These are phyloP conservation scores for Eubasilissa splendida DNA, from an alignment of 2,888 invertebrate species.

Conservation along the genomic window DNA sequence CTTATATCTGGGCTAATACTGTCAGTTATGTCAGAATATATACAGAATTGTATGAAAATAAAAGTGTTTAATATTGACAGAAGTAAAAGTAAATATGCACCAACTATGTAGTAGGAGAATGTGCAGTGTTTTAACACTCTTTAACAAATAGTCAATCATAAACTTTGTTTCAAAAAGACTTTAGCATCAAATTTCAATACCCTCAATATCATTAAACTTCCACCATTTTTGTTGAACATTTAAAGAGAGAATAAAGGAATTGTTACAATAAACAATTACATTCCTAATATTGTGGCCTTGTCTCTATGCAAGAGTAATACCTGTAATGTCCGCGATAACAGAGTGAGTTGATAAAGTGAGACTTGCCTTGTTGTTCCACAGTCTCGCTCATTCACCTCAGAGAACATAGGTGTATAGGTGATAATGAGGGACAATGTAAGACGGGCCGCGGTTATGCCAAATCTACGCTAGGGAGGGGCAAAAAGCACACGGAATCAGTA, in stretches of 20 bases:
- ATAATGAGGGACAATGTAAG: slow-evolving; percentile 75
- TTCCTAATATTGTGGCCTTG: neutral
- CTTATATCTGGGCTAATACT: too few species aligned
- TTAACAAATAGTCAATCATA: slow-evolving; percentile 4
- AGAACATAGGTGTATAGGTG: slow-evolving; percentile 70
- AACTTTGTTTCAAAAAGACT: slow-evolving; percentile 37
- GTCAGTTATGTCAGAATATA: too few species aligned
- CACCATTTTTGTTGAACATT: too few species aligned
- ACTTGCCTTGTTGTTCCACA: slow-evolving; percentile 74
- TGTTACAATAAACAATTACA: too few species aligned
- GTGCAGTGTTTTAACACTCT: neutral
- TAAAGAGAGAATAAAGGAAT: too few species aligned
- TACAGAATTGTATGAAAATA: too few species aligned
- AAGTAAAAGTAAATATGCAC: too few species aligned
- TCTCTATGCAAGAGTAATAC: slow-evolving; percentile 19
- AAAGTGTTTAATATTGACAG: too few species aligned
- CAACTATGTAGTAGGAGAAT: too few species aligned
- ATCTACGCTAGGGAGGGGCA: slow-evolving; percentile 76
- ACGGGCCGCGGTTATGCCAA: slow-evolving; percentile 75
- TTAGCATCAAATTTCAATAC: slow-evolving; percentile 47
- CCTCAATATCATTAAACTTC: slow-evolving; percentile 3
- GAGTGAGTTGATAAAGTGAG: slow-evolving; percentile 63
- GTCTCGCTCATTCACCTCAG: slow-evolving; percentile 71
- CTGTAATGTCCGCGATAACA: slow-evolving; percentile 45
- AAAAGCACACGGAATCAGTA: slow-evolving; percentile 75